Conservation (phyloP, 1,140 invertebrate genomes). For the Diplogasteroides magnus region DNA sequence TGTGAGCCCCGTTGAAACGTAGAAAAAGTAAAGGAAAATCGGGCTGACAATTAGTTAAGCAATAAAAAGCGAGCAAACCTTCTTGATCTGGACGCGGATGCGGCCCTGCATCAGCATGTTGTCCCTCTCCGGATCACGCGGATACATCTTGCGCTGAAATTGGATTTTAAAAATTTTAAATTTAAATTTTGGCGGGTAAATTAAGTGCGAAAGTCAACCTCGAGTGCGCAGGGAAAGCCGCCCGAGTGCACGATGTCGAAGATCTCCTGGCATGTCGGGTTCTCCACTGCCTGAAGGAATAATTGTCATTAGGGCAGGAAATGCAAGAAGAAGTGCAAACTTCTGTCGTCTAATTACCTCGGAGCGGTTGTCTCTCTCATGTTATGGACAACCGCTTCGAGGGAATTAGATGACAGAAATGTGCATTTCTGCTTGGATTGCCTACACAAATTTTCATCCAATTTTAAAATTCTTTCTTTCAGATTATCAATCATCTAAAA, state of each 20-base stretch:
- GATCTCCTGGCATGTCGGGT: not conserved
- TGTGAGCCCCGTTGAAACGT: too few species aligned
- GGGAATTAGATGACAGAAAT: too few species aligned
- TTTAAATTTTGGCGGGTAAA: not conserved
- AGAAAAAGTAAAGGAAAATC: too few species aligned
- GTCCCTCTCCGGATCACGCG: not conserved
- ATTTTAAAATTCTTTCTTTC: too few species aligned
- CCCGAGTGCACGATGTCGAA: not conserved
- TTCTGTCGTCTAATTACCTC: not conserved
- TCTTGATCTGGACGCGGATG: not conserved
- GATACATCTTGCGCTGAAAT: not conserved
- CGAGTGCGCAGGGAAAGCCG: not conserved
- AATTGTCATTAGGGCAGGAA: too few species aligned
- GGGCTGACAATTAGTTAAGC: too few species aligned
- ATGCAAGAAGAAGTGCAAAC: too few species aligned
- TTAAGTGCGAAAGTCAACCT: not conserved
- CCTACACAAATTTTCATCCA: too few species aligned
- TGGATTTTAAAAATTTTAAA: not conserved
- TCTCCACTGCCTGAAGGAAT: not conserved
- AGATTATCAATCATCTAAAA: too few species aligned
- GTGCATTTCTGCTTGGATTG: too few species aligned
- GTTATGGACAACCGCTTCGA: too few species aligned
- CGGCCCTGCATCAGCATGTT: not conserved
- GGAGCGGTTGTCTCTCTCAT: not conserved
- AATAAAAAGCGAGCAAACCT: too few species aligned